phyloP scores from a whole-genome alignment of 2,113 vertebrate species.

The Campylomormyrus numenius region DNA sequence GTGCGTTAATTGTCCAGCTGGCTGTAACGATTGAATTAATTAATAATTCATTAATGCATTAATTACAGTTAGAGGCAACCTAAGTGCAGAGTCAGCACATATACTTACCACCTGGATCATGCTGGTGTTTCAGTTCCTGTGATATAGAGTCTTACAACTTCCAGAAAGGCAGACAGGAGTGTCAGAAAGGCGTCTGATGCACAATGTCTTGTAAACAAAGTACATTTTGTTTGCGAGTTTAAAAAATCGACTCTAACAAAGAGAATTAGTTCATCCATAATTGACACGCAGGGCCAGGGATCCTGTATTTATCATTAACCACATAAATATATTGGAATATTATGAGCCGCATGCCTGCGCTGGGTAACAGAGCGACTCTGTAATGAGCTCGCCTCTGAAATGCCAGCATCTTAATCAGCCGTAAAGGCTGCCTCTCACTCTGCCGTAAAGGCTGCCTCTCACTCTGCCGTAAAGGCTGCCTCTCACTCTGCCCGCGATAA shows the following conservation, averaged over 20 bases:
- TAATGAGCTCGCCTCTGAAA: neutral
- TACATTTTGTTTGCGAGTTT: neutral
- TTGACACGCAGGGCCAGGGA: neutral
- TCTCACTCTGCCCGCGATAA: neutral
- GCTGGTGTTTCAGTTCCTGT: neutral
- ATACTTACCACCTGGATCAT: neutral
- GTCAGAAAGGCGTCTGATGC: neutral
- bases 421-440: neutral
- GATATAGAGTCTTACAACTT: neutral
- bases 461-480: too few species aligned
- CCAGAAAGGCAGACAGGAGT: neutral
- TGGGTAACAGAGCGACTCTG: neutral
- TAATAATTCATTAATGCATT: neutral
- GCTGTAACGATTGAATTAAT: neutral
- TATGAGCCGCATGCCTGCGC: neutral
- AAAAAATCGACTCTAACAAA: neutral
- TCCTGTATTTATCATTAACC: neutral
- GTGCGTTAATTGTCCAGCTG: neutral
- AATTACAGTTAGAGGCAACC: neutral
- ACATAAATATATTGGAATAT: neutral
- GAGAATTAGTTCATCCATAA: neutral
- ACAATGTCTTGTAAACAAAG: neutral
- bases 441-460: too few species aligned
- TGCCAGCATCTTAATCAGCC: neutral
- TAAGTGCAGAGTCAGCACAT: neutral